Conservation (phyloP, 2,113 vertebrate genomes). For the Myotis lucifugus region DNA sequence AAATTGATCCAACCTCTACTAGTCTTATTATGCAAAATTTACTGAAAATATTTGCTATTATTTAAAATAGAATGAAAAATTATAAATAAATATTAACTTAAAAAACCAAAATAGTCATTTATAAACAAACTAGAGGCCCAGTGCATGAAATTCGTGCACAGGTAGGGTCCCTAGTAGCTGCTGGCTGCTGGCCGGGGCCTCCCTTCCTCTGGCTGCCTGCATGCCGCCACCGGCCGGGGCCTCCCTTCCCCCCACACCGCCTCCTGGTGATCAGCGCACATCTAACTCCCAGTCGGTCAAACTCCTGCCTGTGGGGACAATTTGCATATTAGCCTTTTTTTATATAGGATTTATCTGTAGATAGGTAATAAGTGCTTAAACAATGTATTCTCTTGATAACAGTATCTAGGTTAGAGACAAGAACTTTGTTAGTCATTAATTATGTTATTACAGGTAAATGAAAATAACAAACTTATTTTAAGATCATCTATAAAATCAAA, state of each 20-base stretch:
- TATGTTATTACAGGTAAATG: background rate
- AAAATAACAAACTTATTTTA: conserved; percentile 9
- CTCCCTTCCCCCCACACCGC: no score
- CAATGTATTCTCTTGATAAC: conserved; percentile 36
- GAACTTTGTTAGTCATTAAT: conserved; percentile 35
- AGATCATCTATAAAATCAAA: conserved; percentile 20
- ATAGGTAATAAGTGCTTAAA: background rate
- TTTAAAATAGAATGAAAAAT: conserved; percentile 16
- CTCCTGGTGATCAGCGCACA: no score
- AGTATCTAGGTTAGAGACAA: background rate
- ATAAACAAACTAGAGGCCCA: background rate
- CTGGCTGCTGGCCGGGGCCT: no score
- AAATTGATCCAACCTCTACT: background rate
- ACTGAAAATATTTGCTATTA: conserved; percentile 17
- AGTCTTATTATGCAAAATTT: background rate
- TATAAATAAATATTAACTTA: conserved; percentile 27
- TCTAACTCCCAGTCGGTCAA: no score
- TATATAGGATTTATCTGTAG: background rate
- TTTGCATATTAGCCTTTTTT: no score
- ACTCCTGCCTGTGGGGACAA: no score
- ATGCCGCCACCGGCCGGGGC: no score
- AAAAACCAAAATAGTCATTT: background rate
- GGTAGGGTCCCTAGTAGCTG: no score
- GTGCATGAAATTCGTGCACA: no score
- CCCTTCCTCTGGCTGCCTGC: no score